These are phyloP conservation scores for Scarus forsteni DNA, from an alignment of 2,797 vertebrate genomes.

Conservation along the genomic window DNA sequence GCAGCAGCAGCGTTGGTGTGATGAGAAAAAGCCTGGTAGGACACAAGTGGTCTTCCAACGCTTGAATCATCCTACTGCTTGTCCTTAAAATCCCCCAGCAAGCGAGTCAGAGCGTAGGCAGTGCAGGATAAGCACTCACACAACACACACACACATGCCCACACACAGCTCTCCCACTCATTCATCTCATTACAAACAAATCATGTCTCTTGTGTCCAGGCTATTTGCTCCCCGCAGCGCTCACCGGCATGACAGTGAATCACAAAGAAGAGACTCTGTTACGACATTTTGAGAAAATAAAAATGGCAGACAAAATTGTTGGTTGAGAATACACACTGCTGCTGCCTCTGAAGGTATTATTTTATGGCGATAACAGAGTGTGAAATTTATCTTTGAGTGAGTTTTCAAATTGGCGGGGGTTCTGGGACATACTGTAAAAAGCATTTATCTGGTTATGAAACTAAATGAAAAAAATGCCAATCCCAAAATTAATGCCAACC, in stretches of 20 bases:
- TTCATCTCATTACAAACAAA: slow-evolving; percentile 65
- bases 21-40: slow-evolving; percentile 62
- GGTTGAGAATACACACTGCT: neutral
- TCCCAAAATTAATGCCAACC: too few species aligned
- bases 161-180: slow-evolving; percentile 71
- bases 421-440: too few species aligned
- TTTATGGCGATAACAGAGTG: too few species aligned
- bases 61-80: slow-evolving; percentile 69
- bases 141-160: slow-evolving; percentile 54
- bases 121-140: slow-evolving; percentile 47
- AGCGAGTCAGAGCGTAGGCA: slow-evolving; percentile 71
- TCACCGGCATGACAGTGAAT: slow-evolving; percentile 29
- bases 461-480: too few species aligned
- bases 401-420: too few species aligned
- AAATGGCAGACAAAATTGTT: slow-evolving; percentile 6
- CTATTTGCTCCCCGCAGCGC: slow-evolving; percentile 34
- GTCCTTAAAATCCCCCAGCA: slow-evolving; percentile 58
- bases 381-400: too few species aligned
- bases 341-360: neutral
- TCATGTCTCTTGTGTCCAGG: slow-evolving; percentile 47
- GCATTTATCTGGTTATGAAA: too few species aligned
- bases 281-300: slow-evolving; percentile 11
- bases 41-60: slow-evolving; percentile 68
- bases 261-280: slow-evolving; percentile 18
- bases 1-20: slow-evolving; percentile 64